Conservation (phyloP, 2,888 invertebrate genomes). For the Drosophila acutilabella region DNA sequence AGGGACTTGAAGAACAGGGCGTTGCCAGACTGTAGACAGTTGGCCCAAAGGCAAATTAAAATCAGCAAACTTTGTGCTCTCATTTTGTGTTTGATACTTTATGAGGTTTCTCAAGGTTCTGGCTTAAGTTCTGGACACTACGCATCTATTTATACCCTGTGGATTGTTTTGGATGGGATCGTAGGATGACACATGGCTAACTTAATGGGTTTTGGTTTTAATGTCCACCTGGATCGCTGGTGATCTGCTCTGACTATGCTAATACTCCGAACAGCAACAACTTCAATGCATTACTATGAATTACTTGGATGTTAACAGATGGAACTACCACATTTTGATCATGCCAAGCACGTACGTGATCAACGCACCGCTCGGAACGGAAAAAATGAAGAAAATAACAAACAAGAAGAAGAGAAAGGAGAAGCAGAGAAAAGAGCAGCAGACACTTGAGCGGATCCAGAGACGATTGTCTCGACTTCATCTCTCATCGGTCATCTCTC, state of each 20-base stretch:
- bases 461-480: constrained; percentile 33
- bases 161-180: constrained; percentile 14
- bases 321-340: constrained; percentile 24
- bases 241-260: constrained; percentile 64
- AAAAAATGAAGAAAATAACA: neutral
- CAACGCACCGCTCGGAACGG: constrained; percentile 45
- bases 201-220: constrained; percentile 62
- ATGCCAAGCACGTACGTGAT: constrained; percentile 66
- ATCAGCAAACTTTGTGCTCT: constrained; percentile 28
- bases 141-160: constrained; percentile 69
- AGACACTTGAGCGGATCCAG: constrained; percentile 46
- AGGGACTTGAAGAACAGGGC: constrained; percentile 63
- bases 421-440: neutral
- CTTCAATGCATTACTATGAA: constrained; percentile 59
- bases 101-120: constrained; percentile 43
- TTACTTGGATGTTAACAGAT: constrained; percentile 45
- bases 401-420: neutral
- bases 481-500: constrained; percentile 5
- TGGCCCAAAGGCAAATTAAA: constrained; percentile 37
- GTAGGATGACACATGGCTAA: constrained; percentile 68
- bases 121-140: constrained; percentile 33
- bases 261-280: constrained; percentile 46
- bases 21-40: constrained; percentile 40
- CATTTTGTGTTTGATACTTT: constrained; percentile 36
- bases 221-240: constrained; percentile 55